Percentiles rank a stretch among this genome's conserved stretches.
Conservation (phyloP, 2,113 vertebrate genomes). For the Zingel zingel region DNA sequence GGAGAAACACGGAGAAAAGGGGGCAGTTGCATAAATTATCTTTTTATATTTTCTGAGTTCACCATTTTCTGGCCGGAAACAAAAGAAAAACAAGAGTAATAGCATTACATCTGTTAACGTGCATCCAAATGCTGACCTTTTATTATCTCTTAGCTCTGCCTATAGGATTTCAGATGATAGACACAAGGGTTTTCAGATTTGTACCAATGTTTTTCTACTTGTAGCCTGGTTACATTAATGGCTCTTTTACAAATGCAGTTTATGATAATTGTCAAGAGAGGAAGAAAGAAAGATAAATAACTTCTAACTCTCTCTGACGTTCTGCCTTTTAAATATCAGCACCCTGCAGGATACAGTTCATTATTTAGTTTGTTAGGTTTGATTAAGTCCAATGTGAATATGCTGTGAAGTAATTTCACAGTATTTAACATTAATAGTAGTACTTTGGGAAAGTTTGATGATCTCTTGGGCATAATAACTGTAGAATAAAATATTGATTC, state of each 20-base stretch:
- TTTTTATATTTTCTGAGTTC: slow-evolving; percentile 52
- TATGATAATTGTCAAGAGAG: neutral
- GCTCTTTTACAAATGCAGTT: neutral
- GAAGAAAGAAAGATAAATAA: neutral
- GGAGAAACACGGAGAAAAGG: slow-evolving; percentile 49
- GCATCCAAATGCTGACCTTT: slow-evolving; percentile 23
- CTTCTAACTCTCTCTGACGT: neutral
- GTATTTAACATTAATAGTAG: neutral
- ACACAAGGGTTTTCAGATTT: slow-evolving; percentile 9
- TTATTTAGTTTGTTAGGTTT: neutral
- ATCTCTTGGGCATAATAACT: neutral
- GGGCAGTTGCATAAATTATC: slow-evolving; percentile 71
- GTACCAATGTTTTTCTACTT: neutral
- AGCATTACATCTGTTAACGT: slow-evolving; percentile 24
- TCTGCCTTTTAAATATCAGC: neutral
- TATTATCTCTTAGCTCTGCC: neutral
- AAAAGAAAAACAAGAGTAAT: slow-evolving; percentile 11
- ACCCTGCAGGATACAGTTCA: neutral
- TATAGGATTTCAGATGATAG: neutral
- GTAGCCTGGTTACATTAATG: neutral
- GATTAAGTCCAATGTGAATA: neutral
- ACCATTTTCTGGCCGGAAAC: slow-evolving; percentile 8
- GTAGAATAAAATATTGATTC: neutral
- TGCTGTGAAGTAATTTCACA: neutral
- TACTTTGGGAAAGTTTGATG: neutral